A percentile compares a stretch with the other conserved stretches of the same genome.
Conservation (phyloP, 1,140 invertebrate genomes). For the Solenopsis fugax region DNA sequence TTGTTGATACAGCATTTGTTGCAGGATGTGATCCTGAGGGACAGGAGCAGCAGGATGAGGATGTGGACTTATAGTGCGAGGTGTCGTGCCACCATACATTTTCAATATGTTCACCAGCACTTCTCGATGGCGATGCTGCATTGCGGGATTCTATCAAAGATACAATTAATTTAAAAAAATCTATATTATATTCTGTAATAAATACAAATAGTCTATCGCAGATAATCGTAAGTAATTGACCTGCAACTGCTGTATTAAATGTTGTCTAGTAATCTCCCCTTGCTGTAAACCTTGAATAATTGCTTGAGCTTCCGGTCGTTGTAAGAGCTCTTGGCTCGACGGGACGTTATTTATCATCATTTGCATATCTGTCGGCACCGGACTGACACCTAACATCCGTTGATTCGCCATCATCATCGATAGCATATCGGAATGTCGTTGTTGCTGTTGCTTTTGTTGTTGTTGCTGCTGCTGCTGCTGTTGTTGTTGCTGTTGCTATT, state of each 20-base stretch:
- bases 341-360: slow-evolving; percentile 87
- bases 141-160: slow-evolving; percentile 88
- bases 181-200: slow-evolving; percentile 3
- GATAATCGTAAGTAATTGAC: slow-evolving; percentile 73
- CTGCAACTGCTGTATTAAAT: slow-evolving; percentile 91
- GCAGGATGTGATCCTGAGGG: slow-evolving; percentile 84
- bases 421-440: slow-evolving; percentile 86
- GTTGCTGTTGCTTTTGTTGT: slow-evolving; percentile 81
- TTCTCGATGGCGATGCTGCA: slow-evolving; percentile 91
- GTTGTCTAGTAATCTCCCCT: slow-evolving; percentile 91
- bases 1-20: slow-evolving; percentile 84
- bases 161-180: slow-evolving; percentile 52
- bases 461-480: slow-evolving; percentile 82
- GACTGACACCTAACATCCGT: slow-evolving; percentile 84
- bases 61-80: slow-evolving; percentile 87
- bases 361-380: slow-evolving; percentile 87
- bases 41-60: slow-evolving; percentile 78
- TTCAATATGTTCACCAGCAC: slow-evolving; percentile 91
- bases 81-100: slow-evolving; percentile 85
- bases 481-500: slow-evolving; percentile 78
- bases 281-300: slow-evolving; percentile 91
- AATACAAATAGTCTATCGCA: not conserved
- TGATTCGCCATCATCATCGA: slow-evolving; percentile 84
- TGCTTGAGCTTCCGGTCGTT: slow-evolving; percentile 91
- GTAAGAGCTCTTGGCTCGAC: slow-evolving; percentile 88